Base-by-base conservation (phyloP, 2,797 vertebrate genomes). In the Scomberomorus guttatus region DNA sequence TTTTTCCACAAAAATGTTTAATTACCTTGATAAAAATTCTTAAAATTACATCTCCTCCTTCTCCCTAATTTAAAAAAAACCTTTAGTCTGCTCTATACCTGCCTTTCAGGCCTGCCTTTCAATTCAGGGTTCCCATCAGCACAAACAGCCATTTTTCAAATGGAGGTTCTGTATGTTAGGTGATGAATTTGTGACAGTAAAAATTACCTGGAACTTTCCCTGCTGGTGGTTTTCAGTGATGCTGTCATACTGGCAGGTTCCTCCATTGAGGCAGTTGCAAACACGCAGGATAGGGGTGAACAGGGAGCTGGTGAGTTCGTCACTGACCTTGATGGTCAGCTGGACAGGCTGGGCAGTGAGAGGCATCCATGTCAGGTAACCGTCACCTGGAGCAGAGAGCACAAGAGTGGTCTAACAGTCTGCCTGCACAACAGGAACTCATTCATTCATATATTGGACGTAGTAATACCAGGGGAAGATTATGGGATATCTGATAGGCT, bases 251-350 rank as follows among this genome's bases (percentile, higher is more conserved):
- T 95, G 94, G 74, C 96, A 97, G 63, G 88, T 90, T 67, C 96
- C 96, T 60, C 96, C 95, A 4, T 96, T 96, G 56, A 95, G 73
- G 81, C 96, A 97, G 92, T 90, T 95, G 78, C 96, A 97, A 57
- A 97, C 76, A 7, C 90, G 93, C 52, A 96, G 86, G 60, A 93
- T 77, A 11, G 95, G 96, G 20, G 72, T 93, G 83, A 96, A 90
- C 59, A 96, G 42, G 18, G 96, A 95, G 87, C 95, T 95, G 78
- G 78, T 90, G 58, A 84, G 67, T 6, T 79, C 72, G 64, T 96
- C 96, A 1, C 90, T 95, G 77, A 95, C 94, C 83, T 87, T 91
- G 68, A 97, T 76, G 27, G 90, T 95, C 72, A 97, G 87, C 78
- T 86, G 87, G 57, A 95, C 87, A 0, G 95, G 95, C 76, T 85